phyloP scores from a whole-genome alignment of 2,797 vertebrate species.

The Carduelis carduelis region DNA sequence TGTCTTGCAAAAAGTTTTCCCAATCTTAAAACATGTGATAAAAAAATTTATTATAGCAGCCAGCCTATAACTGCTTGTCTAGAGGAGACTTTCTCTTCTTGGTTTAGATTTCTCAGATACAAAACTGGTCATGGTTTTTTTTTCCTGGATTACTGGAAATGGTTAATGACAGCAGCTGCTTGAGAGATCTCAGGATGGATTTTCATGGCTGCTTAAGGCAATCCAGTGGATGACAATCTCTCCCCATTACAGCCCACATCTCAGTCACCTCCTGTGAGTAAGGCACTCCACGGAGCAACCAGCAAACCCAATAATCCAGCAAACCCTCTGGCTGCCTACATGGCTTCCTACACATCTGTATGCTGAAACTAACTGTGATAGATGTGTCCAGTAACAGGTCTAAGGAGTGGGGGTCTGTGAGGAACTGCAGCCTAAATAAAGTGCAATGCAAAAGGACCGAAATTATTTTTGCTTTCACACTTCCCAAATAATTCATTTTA shows the following conservation, averaged over 20 bases:
- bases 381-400: background rate
- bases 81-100: background rate
- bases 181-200: background rate
- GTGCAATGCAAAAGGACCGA: background rate
- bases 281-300: background rate
- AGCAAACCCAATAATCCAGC: background rate
- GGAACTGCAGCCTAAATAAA: background rate
- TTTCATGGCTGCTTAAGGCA: background rate
- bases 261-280: background rate
- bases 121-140: background rate
- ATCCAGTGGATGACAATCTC: background rate
- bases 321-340: background rate
- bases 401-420: accelerated
- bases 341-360: background rate
- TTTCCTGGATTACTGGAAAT: background rate
- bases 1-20: background rate
- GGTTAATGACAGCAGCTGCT: background rate
- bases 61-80: background rate
- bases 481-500: background rate
- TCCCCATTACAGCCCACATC: background rate
- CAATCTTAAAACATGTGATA: background rate
- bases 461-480: background rate
- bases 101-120: background rate
- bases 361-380: background rate
- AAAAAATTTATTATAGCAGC: background rate